Conservation (phyloP, 2,113 vertebrate genomes). For the Trogon melanurus region DNA sequence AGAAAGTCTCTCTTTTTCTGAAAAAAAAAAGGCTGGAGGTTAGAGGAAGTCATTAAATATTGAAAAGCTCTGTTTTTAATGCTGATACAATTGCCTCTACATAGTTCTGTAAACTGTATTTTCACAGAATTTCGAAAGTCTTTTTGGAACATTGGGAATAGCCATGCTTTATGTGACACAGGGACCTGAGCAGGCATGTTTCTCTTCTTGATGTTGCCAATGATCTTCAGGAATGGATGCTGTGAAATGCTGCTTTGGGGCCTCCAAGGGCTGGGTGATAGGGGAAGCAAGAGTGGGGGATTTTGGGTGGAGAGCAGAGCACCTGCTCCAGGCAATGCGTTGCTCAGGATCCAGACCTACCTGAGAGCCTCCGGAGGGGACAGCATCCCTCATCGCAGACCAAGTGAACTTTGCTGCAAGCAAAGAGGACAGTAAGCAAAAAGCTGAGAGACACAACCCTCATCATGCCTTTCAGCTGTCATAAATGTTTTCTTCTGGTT, state of each 20-base stretch:
- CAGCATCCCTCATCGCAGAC: not conserved
- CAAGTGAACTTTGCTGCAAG: not conserved
- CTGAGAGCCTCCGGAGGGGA: accelerated
- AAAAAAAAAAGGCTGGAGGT: not conserved
- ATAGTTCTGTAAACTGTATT: not conserved
- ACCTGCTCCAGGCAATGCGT: not conserved
- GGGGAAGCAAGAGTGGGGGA: not conserved
- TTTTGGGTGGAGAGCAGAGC: not conserved
- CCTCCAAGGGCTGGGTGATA: not conserved
- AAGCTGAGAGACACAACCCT: not conserved
- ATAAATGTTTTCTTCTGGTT: not conserved
- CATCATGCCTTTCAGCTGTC: not conserved
- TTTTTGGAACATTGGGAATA: not conserved
- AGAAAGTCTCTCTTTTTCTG: not conserved
- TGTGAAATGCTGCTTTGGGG: not conserved
- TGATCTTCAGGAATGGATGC: not conserved
- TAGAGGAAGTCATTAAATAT: not conserved
- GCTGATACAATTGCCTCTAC: not conserved
- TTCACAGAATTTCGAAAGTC: not conserved
- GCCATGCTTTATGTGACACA: not conserved
- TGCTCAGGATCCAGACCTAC: not conserved
- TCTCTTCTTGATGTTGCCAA: not conserved
- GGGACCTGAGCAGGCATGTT: not conserved
- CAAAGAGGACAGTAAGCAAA: not conserved
- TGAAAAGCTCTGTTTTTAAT: not conserved